Evolutionary conservation across 2,113 vertebrate species (phyloP).

Genomic region (Agapornis roseicollis): DNA sequence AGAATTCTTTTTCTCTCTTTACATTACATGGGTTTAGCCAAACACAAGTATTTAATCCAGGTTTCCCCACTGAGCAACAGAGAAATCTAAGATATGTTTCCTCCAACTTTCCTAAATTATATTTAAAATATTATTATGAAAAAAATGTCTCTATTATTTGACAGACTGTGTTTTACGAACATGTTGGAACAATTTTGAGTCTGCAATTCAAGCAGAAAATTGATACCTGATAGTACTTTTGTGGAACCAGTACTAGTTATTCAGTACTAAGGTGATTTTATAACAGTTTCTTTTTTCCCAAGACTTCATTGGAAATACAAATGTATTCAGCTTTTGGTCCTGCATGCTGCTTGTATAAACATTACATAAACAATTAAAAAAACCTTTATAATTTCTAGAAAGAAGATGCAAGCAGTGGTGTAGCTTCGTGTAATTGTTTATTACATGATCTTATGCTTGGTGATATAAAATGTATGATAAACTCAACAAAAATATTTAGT

Average conservation of each 20-base stretch:
- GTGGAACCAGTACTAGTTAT: neutral
- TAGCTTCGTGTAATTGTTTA: neutral
- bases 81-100: neutral
- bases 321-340: neutral
- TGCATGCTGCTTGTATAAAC: neutral
- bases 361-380: neutral
- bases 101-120: neutral
- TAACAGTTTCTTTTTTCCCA: neutral
- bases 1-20: neutral
- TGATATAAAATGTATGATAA: neutral
- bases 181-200: neutral
- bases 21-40: neutral
- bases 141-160: neutral
- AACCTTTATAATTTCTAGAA: accelerated
- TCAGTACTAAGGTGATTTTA: neutral
- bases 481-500: neutral
- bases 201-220: neutral
- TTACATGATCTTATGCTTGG: neutral
- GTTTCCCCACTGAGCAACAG: neutral
- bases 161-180: neutral
- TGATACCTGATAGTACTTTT: neutral
- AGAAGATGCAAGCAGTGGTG: neutral
- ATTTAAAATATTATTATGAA: neutral
- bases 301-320: neutral
- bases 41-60: neutral